Percentiles rank a stretch among this genome's conserved stretches.
These are phyloP conservation scores for Malacoraja senta DNA, from an alignment of 2,797 vertebrate genomes.

Conservation along the genomic window DNA sequence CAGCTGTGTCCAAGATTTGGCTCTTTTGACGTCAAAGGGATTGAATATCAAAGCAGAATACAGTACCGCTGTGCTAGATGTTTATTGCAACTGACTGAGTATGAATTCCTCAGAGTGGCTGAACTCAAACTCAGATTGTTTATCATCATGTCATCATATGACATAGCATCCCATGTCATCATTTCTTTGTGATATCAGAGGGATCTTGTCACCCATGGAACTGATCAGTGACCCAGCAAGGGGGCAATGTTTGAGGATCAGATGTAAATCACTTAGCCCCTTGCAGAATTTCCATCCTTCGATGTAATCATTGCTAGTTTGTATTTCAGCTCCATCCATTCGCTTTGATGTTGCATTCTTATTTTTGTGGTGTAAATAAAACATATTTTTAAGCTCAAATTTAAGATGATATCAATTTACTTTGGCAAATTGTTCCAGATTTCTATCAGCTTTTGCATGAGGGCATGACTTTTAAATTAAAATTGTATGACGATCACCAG, in stretches of 20 bases:
- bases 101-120: no score
- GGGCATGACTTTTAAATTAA: no score
- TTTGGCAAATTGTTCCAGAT: neutral
- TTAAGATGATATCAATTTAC: neutral
- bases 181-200: neutral
- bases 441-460: no score
- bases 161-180: neutral
- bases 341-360: neutral
- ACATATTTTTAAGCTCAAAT: neutral
- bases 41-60: no score
- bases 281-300: neutral
- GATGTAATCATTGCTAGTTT: no score
- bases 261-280: neutral
- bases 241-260: neutral
- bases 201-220: neutral
- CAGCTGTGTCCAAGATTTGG: no score
- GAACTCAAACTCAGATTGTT: no score
- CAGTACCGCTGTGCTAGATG: no score
- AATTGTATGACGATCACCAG: no score
- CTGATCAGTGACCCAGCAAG: neutral
- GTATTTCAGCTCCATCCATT: neutral
- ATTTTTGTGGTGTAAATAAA: neutral
- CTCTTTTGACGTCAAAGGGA: no score
- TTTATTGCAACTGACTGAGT: no score
- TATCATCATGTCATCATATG: no score